phyloP scores from a whole-genome alignment of 2,113 vertebrate genomes.

The Manacus vitellinus region DNA sequence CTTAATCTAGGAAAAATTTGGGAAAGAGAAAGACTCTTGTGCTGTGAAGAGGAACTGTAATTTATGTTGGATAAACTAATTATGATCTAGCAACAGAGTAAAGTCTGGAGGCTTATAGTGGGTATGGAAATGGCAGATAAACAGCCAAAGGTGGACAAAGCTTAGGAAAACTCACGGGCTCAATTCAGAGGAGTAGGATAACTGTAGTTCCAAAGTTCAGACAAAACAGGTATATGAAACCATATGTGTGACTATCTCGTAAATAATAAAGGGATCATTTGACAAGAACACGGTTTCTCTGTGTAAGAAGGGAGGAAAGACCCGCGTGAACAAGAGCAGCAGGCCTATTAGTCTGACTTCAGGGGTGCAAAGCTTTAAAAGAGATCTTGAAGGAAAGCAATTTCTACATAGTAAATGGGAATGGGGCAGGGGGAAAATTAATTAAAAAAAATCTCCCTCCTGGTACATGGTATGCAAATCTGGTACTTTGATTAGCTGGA shows the following conservation, averaged over 20 bases:
- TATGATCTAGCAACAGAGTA: neutral
- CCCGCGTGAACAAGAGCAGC: rapidly evolving
- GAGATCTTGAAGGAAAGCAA: neutral
- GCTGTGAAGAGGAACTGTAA: neutral
- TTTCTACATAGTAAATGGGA: neutral
- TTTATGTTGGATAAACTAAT: neutral
- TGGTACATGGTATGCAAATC: neutral
- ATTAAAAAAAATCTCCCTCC: rapidly evolving
- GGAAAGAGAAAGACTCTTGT: neutral
- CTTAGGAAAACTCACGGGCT: neutral
- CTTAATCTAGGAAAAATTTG: neutral
- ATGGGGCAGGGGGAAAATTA: neutral
- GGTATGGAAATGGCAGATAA: neutral
- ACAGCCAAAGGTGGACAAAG: rapidly evolving
- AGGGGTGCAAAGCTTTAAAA: neutral
- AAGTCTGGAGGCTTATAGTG: neutral
- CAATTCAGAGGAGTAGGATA: neutral
- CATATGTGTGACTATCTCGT: neutral
- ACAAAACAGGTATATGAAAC: neutral
- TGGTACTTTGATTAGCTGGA: neutral
- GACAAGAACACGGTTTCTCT: neutral
- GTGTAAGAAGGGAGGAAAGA: neutral
- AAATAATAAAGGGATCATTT: neutral
- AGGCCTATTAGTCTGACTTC: neutral
- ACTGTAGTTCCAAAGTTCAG: neutral